Evolutionary conservation across 2,888 invertebrate species (phyloP), one percentile per base, ranked within the genome.

Genomic region (Endotricha flammealis): DNA sequence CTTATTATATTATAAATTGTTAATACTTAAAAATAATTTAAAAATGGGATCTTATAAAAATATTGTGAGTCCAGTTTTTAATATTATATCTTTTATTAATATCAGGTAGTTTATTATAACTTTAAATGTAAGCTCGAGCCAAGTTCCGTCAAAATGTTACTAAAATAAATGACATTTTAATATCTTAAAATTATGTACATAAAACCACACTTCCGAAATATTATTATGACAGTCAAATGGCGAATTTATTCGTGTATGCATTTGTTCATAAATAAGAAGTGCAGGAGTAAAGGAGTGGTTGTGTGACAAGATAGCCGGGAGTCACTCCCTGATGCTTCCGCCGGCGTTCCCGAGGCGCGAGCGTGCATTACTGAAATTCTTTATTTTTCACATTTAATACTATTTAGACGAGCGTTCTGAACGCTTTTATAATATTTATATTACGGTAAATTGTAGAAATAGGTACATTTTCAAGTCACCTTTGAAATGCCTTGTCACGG

Each of bases 241-340:
- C 46, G 45, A 68, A 67, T 67, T 60, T 73, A 66, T 71, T 59
- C 54, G 38, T 50, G 57, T 68, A 69, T 61, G 57, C 64, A 69
- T 64, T 62, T 57, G 42, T 53, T 64, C 70, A 66, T 70, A 74
- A 79, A 77, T 74, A 73, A 73, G 57, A 59, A 64, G 57, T 61
- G 67, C 65, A 68, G 54, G 61, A 67, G 61, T 58, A 68, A 65
- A 66, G 65, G 63, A 72, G 70, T 67, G 66, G 64, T 63, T 55
- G 57, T 65, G 64, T 70, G 79, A 77, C 78, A 76, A 80, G 81
- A 80, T 80, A 81, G 68, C 68, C 55, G 59, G 56, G 64, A 64
- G 70, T 63, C 61, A 61, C 63, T 62, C 63, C 58, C 63, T 65
- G 68, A 71, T 65, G 66, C 63, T 74, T 73, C 71, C 67, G 67